Evolutionary conservation across 2,888 invertebrate genomes (phyloP), one percentile per base, ranked within the genome.

Genomic region (Dyspetes luteomarginatus): DNA sequence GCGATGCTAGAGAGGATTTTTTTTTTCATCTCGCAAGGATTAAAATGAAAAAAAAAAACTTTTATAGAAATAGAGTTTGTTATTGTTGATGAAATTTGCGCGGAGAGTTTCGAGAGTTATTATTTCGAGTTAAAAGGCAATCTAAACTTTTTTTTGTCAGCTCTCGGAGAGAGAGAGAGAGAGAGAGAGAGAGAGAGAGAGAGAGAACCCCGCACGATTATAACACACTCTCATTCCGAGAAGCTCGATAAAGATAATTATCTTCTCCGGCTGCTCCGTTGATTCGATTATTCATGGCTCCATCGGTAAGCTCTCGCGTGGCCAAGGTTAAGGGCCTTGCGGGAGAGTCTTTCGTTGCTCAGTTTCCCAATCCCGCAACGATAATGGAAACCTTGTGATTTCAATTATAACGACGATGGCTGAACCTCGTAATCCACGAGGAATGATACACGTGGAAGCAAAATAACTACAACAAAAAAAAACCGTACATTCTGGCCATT

Each of bases 191-290:
- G 52, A 4, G 9, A 0, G 58, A 19, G 48, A 58, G 30, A 24
- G 36, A 60, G 28, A 17, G 43, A 74, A n/a, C n/a, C n/a, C n/a
- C n/a, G n/a, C n/a, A n/a, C n/a, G 69, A 64, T 74, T 69, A 19
- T 45, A 41, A 65, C 56, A n/a, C 36, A 41, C 60, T 55, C 26
- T 68, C 60, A 22, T 26, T 22, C 45, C 22, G 58, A 30, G 58
- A 52, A 75, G 75, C 69, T 79, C 69, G 69, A 75, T 79, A 67
- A 75, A 75, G 75, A 79, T 75, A 69, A 75, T 79, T 71, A 75
- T 79, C 75, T 69, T 79, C 28, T 64, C 62, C n/a, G 30, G 75
- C 69, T 58, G 75, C 75, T 71, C 60, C 56, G 58, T 58, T 65
- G 50, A 79, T 79, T 75, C 75, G 65, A 79, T 79, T 79, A 75